A percentile compares a stretch with the other conserved stretches of the same genome.
Evolutionary conservation across 2,888 invertebrate species (phyloP).

Genomic region (Oeneis ivallda): DNA sequence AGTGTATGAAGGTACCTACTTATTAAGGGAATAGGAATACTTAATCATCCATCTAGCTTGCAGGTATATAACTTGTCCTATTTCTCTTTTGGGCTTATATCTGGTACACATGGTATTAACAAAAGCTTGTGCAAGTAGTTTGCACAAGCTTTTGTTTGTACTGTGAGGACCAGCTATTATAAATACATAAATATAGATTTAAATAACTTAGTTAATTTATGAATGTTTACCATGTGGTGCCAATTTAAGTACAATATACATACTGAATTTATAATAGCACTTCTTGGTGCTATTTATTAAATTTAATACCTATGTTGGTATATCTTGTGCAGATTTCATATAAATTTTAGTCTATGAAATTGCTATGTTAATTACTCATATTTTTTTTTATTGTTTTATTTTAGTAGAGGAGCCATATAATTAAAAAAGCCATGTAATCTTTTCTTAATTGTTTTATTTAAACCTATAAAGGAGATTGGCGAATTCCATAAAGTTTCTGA

Average conservation of each 20-base stretch:
- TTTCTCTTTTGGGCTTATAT: too few species aligned
- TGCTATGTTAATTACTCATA: constrained; percentile 39
- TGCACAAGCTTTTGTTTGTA: too few species aligned
- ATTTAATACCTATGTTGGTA: neutral
- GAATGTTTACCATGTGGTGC: constrained; percentile 66
- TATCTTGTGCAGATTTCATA: constrained; percentile 19
- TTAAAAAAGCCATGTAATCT: constrained; percentile 37
- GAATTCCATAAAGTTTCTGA: too few species aligned
- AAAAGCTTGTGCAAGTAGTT: too few species aligned
- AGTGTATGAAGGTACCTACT: neutral
- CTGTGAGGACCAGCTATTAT: too few species aligned
- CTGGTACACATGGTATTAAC: too few species aligned
- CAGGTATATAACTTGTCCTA: too few species aligned
- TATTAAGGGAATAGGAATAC: neutral
- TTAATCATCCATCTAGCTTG: neutral
- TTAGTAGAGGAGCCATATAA: constrained; percentile 39
- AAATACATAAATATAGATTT: neutral
- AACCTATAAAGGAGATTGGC: too few species aligned
- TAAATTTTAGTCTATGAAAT: constrained; percentile 33
- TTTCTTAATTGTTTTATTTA: constrained; percentile 29
- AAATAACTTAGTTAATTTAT: constrained; percentile 15
- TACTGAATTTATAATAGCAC: constrained; percentile 30
- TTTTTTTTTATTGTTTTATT: constrained; percentile 34
- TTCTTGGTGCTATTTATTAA: constrained; percentile 32
- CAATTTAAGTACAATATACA: constrained; percentile 56